Percentiles rank a stretch among this genome's conserved stretches.
Evolutionary conservation across 2,888 invertebrate genomes (phyloP).

Genomic region (Mythimna impura): DNA sequence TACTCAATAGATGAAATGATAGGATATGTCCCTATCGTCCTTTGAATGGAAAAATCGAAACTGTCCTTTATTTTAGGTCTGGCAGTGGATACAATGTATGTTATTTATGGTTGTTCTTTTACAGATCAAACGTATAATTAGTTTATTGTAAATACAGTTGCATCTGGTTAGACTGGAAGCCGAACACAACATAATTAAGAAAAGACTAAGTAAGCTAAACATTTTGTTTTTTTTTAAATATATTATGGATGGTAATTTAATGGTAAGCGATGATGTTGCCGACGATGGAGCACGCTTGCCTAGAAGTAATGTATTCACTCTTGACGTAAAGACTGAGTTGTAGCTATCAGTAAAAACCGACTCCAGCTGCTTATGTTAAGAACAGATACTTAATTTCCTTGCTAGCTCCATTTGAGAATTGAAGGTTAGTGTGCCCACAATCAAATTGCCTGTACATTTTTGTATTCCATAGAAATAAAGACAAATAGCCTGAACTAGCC

Average conservation of each 20-base stretch:
- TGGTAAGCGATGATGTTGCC: too few relatives aligned
- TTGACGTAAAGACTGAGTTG: too few relatives aligned
- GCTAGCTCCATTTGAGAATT: neutral
- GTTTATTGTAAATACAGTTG: neutral
- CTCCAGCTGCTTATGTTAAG: neutral
- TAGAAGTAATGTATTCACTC: too few relatives aligned
- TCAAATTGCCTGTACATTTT: neutral
- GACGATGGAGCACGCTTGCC: too few relatives aligned
- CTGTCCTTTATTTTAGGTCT: neutral
- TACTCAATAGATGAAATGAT: neutral
- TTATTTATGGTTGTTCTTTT: neutral
- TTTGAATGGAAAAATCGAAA: neutral
- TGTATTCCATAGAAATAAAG: constrained; percentile 8
- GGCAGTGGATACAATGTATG: neutral
- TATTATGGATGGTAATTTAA: too few relatives aligned
- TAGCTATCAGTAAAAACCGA: too few relatives aligned
- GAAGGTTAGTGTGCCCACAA: neutral
- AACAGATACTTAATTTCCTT: neutral
- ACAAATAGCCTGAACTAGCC: constrained; percentile 8
- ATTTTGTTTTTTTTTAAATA: neutral
- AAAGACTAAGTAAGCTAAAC: neutral
- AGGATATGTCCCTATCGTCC: too few relatives aligned
- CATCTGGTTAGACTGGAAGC: neutral
- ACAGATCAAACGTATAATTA: neutral
- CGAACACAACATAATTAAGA: neutral